phyloP scores from a whole-genome alignment of 2,113 vertebrate species.

The Caloenas nicobarica region DNA sequence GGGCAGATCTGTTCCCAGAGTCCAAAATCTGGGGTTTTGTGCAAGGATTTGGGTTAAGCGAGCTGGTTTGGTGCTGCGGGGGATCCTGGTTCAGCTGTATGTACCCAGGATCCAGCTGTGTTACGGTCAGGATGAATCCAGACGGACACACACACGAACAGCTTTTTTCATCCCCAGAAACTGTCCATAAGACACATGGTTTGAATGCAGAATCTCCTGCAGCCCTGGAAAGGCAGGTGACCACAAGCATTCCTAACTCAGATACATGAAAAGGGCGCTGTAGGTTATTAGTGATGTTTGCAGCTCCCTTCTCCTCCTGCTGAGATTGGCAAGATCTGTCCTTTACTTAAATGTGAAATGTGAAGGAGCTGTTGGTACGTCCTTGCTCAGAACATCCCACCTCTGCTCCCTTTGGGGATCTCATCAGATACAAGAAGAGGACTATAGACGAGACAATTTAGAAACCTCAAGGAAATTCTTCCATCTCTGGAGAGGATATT shows the following conservation, averaged over 20 bases:
- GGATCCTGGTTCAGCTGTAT: background rate
- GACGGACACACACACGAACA: background rate
- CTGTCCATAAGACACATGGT: background rate
- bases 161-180: background rate
- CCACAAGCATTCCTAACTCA: background rate
- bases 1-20: background rate
- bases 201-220: background rate
- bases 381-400: background rate
- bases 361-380: background rate
- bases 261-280: background rate
- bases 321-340: background rate
- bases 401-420: background rate
- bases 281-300: background rate
- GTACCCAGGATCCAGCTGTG: no score
- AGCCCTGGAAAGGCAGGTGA: background rate
- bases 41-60: background rate
- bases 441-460: background rate
- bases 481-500: background rate
- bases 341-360: background rate
- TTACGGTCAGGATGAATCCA: background rate
- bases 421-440: background rate
- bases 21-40: background rate
- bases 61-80: background rate
- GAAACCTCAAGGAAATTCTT: background rate
- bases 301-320: background rate